These are phyloP conservation scores for Alcis repandata DNA, from an alignment of 2,888 invertebrate genomes.

Conservation along the genomic window DNA sequence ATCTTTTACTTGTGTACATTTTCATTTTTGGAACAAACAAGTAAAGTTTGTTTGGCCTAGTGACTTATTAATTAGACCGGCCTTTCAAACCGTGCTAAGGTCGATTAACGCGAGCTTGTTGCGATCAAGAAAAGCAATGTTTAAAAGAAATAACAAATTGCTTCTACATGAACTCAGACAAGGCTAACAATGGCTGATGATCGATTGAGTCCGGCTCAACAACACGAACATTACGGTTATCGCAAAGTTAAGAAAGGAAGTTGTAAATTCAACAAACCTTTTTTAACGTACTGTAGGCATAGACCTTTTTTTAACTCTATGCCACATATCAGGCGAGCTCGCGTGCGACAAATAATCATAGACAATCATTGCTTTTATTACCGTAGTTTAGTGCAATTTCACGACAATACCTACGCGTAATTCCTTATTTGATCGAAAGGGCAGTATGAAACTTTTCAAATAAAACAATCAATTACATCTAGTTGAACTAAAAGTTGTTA, in stretches of 20 bases:
- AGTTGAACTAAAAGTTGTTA: slow-evolving; percentile 14
- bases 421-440: slow-evolving; percentile 12
- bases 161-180: slow-evolving; percentile 51
- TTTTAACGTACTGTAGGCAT: slow-evolving; percentile 2
- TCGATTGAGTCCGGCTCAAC: slow-evolving; percentile 44
- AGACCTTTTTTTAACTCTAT: slow-evolving; percentile 21
- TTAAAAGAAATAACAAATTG: slow-evolving; percentile 46
- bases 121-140: slow-evolving; percentile 26
- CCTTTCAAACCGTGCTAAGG: slow-evolving; percentile 31
- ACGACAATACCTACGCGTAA: slow-evolving; percentile 21
- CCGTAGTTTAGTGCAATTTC: slow-evolving; percentile 37
- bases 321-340: slow-evolving; percentile 55
- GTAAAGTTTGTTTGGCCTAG: slow-evolving; percentile 14
- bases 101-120: slow-evolving; percentile 33
- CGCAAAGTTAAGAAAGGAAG: slow-evolving; percentile 34
- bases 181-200: slow-evolving; percentile 51
- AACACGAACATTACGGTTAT: slow-evolving; percentile 43
- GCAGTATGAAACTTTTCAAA: slow-evolving; percentile 7
- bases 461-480: slow-evolving; percentile 13
- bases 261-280: slow-evolving; percentile 37
- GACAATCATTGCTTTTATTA: slow-evolving; percentile 46
- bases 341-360: slow-evolving; percentile 55
- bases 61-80: slow-evolving; percentile 24
- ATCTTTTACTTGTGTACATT: not conserved
- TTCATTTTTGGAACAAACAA: not conserved